Evolutionary conservation across 2,797 vertebrate species (phyloP).

Genomic region (Erethizon dorsatum): DNA sequence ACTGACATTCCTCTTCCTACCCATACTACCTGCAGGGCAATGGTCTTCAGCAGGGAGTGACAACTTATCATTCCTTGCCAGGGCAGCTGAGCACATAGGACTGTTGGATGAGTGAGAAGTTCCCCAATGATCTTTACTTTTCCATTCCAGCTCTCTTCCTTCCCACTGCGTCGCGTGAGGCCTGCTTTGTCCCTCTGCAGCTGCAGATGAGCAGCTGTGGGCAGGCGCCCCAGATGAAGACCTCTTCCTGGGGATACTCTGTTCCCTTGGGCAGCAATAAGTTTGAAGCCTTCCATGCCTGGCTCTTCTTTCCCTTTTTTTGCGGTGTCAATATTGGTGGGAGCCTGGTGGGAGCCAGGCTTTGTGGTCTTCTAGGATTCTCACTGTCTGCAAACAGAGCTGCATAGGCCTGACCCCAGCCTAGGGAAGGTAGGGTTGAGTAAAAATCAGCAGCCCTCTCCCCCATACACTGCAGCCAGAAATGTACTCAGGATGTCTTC

Average conservation of each 20-base stretch:
- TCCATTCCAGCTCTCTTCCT: background rate
- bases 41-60: background rate
- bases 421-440: background rate
- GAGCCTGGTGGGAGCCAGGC: background rate
- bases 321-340: background rate
- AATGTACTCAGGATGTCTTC: background rate
- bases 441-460: background rate
- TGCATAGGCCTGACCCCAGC: background rate
- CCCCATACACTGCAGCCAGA: background rate
- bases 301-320: background rate
- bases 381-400: background rate
- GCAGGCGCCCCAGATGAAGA: background rate
- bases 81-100: background rate
- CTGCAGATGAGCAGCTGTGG: background rate
- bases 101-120: background rate
- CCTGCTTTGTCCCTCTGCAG: no score
- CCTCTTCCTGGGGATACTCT: background rate
- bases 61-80: background rate
- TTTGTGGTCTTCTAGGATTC: background rate
- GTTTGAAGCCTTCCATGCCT: background rate
- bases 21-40: background rate
- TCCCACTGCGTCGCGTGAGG: rapidly evolving
- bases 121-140: background rate
- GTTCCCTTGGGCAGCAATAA: background rate
- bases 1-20: background rate